Percentiles rank a stretch among this genome's conserved stretches.
Evolutionary conservation across 2,797 vertebrate genomes (phyloP).

Genomic region (Pristis pectinata): DNA sequence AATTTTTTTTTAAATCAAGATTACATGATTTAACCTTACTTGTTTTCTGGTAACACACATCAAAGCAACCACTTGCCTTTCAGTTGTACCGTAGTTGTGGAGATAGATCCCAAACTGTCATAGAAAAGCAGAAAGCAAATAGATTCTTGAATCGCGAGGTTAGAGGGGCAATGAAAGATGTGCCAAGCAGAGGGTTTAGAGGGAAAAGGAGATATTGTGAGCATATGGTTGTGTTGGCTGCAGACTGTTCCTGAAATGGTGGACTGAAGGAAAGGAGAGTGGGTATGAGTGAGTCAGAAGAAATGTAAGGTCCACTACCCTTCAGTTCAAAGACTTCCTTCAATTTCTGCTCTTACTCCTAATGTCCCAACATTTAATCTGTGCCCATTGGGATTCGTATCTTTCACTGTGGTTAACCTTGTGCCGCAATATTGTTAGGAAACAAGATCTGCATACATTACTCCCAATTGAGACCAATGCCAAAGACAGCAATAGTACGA

Average conservation of each 20-base stretch:
- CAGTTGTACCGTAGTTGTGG: neutral
- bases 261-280: neutral
- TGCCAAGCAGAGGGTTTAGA: neutral
- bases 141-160: neutral
- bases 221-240: neutral
- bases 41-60: neutral
- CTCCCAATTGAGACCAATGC: neutral
- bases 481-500: neutral
- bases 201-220: neutral
- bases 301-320: neutral
- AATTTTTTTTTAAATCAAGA: neutral
- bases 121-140: neutral
- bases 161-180: neutral
- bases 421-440: neutral
- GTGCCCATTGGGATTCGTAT: neutral
- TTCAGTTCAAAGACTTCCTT: neutral
- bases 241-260: neutral
- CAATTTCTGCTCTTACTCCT: neutral
- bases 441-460: neutral
- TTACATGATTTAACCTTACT: neutral
- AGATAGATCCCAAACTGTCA: neutral
- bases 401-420: neutral
- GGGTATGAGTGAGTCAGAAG: neutral
- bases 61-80: neutral
- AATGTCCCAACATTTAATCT: neutral